Base-by-base conservation (phyloP, 92 coral and sea anemone species). In the Porites divaricata region DNA sequence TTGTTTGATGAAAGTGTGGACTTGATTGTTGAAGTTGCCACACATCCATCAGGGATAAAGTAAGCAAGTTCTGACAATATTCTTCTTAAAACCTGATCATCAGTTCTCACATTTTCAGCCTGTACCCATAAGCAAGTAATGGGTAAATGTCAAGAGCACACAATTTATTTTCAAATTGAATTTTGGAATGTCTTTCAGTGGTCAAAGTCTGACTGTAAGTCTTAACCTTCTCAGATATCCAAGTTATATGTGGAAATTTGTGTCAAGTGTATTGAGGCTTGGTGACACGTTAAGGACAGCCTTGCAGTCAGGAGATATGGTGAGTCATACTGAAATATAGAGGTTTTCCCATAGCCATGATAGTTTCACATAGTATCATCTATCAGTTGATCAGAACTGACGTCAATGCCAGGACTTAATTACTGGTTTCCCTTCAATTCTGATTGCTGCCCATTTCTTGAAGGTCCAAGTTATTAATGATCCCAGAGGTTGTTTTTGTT, bases 1-100 rank as follows among this genome's bases (percentile, higher is more conserved):
- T 74, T 97, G 84, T 97, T 97, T 91, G 99, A 97, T 62, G 63
- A 87, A 25, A 95, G 91, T 57, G 86, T 97, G 5, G 99, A 97
- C 75, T 86, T 94, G 74, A 73, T 97, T 67, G 92, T 95, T 56
- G 99, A 97, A 69, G 86, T 97, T 12, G 86, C 90, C 22, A 93
- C 94, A 7, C 96, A 93, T 80, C 98, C 99, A 9, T 84, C 92
- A 9, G 92, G 96, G 75, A 86, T 84, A 87, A 91, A 79, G 99
- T 97, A 78, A 59, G 83, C 14, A 54, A 11, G 17, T 54, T 35
- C 45, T 35, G 45, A 35, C 35, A 15, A 8, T 15, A 54, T 15
- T 11, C 59, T 54, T 54, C 16, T 54, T 54, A 54, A 54, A 54
- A 35, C 45, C 45, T 13, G 59, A 54, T 54, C 14, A 11, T 35